phyloP scores from a whole-genome alignment of 2,797 vertebrate species.

The Crypturellus tataupa region DNA sequence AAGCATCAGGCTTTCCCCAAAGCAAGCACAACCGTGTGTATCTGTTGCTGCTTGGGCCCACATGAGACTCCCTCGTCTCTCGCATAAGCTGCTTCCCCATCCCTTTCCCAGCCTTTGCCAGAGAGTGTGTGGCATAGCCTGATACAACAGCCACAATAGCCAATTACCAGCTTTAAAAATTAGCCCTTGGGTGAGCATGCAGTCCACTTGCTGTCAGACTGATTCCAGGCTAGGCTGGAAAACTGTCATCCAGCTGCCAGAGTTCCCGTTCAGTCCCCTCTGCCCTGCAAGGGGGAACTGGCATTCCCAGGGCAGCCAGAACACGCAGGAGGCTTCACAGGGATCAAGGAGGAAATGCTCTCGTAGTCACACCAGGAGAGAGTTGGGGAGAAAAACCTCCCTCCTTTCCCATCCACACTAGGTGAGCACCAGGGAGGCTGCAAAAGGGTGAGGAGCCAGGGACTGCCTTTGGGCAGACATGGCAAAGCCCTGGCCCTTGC shows the following conservation, averaged over 20 bases:
- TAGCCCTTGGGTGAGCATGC: constrained; percentile 1
- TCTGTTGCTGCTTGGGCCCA: not conserved
- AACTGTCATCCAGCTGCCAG: constrained; percentile 36
- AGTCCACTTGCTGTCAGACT: constrained; percentile 40
- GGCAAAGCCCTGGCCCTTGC: not conserved
- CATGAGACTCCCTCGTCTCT: not conserved
- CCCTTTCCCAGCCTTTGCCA: not conserved
- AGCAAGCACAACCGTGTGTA: fast-evolving
- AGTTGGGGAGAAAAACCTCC: not conserved
- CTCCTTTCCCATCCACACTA: not conserved
- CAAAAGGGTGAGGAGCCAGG: not conserved
- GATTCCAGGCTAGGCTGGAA: constrained; percentile 47
- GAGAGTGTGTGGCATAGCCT: not conserved
- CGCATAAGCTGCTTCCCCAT: not conserved
- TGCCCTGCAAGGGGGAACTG: not conserved
- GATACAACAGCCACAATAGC: constrained; percentile 28
- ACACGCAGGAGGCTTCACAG: not conserved
- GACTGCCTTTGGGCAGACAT: not conserved
- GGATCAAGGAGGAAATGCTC: not conserved
- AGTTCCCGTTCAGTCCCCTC: not conserved
- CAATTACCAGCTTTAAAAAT: constrained; percentile 51
- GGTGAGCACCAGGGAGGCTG: not conserved
- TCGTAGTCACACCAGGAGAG: not conserved
- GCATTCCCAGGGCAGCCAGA: fast-evolving
- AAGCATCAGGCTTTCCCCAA: not conserved